Evolutionary conservation across 2,888 invertebrate genomes (phyloP).

Genomic region (Cantharis nigra): DNA sequence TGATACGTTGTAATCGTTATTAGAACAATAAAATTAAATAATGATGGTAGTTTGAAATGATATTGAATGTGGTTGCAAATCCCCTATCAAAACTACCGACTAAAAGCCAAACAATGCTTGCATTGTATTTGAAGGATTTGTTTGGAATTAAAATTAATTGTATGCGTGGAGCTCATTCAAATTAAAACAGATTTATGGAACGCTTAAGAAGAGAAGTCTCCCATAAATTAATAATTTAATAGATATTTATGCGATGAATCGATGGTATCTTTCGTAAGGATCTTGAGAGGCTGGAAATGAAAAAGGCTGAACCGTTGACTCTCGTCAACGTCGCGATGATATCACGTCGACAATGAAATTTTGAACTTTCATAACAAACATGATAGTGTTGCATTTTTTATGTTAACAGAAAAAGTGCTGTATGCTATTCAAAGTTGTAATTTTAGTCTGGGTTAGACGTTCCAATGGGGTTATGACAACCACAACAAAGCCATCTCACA

Average conservation of each 20-base stretch:
- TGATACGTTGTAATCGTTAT: not conserved
- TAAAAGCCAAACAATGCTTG: slow-evolving; percentile 26
- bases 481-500: slow-evolving; percentile 22
- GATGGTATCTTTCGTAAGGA: not conserved
- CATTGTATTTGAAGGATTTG: slow-evolving; percentile 24
- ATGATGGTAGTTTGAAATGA: not conserved
- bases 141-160: slow-evolving; percentile 28
- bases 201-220: slow-evolving; percentile 9
- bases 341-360: not conserved
- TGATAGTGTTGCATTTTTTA: slow-evolving; percentile 11
- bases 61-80: slow-evolving; percentile 4
- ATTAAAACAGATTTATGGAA: slow-evolving; percentile 18
- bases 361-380: not conserved
- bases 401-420: slow-evolving; percentile 9
- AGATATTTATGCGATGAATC: not conserved
- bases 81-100: slow-evolving; percentile 13
- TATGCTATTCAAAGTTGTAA: slow-evolving; percentile 12
- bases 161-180: slow-evolving; percentile 21
- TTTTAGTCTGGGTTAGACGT: slow-evolving; percentile 18
- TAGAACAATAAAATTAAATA: not conserved
- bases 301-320: not conserved
- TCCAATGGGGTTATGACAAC: slow-evolving; percentile 18
- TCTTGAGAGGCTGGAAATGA: not conserved
- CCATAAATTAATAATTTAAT: slow-evolving; percentile 14
- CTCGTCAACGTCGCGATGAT: not conserved